Evolutionary conservation across 2,797 vertebrate genomes (phyloP).

Genomic region (Phoxinus dragarum): DNA sequence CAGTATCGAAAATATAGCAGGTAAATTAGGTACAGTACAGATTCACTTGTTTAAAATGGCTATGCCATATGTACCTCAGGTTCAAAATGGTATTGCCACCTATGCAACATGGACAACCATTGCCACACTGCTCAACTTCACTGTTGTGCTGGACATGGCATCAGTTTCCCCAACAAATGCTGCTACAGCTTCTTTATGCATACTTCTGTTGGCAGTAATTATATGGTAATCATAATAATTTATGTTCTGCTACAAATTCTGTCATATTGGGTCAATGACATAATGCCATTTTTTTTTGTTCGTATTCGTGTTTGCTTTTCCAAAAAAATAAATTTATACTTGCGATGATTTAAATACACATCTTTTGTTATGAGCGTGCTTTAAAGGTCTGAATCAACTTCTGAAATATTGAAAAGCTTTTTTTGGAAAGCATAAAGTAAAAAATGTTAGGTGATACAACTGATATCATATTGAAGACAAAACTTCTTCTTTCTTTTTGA

Average conservation of each 20-base stretch:
- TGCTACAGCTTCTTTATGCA: slow-evolving; percentile 73
- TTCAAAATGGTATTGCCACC: slow-evolving; percentile 84
- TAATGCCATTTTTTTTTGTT: not conserved
- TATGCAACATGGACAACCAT: slow-evolving; percentile 85
- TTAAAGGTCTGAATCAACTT: not conserved
- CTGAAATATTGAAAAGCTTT: not conserved
- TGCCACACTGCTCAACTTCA: slow-evolving; percentile 84
- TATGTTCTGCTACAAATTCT: not conserved
- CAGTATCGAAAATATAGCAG: not conserved
- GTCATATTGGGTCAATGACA: not conserved
- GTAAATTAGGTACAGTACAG: not conserved
- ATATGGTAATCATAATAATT: slow-evolving; percentile 68
- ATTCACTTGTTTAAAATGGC: not conserved
- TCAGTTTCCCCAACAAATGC: slow-evolving; percentile 71
- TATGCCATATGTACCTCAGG: slow-evolving; percentile 66
- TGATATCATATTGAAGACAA: not conserved
- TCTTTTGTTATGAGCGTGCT: not conserved
- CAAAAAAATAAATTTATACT: not conserved
- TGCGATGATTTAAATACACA: not conserved
- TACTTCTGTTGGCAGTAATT: slow-evolving; percentile 74
- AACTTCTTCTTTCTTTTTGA: not conserved
- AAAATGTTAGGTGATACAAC: not conserved
- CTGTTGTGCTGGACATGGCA: slow-evolving; percentile 77
- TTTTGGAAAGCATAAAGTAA: not conserved
- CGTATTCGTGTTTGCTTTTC: not conserved